phyloP scores from a whole-genome alignment of 2,888 invertebrate genomes.

The Lucinisca nassula region DNA sequence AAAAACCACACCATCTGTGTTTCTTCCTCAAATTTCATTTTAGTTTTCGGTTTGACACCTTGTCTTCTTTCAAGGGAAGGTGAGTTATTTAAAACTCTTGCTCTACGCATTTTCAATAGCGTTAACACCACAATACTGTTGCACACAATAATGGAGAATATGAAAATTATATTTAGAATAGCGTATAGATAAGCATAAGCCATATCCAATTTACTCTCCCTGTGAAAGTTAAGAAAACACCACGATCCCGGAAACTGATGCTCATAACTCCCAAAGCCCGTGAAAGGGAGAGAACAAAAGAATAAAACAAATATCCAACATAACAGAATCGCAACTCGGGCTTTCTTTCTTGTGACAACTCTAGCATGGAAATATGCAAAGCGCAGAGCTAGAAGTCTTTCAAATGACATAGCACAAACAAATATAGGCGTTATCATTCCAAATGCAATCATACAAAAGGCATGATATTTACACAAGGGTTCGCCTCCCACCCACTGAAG shows the following conservation, averaged over 20 bases:
- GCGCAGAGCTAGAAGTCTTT: slow-evolving; percentile 85
- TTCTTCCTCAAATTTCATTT: slow-evolving; percentile 82
- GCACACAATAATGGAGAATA: slow-evolving; percentile 75
- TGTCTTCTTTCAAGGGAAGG: slow-evolving; percentile 72
- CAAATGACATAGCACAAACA: slow-evolving; percentile 87
- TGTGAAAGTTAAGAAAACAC: slow-evolving; percentile 87
- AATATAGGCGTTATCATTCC: slow-evolving; percentile 86
- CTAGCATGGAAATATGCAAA: slow-evolving; percentile 85
- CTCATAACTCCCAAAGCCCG: slow-evolving; percentile 86
- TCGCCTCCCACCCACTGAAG: slow-evolving; percentile 85
- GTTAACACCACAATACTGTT: slow-evolving; percentile 80
- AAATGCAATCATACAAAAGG: slow-evolving; percentile 87
- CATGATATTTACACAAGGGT: slow-evolving; percentile 86
- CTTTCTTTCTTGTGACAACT: slow-evolving; percentile 79
- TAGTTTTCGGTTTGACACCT: slow-evolving; percentile 50
- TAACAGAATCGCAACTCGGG: slow-evolving; percentile 74
- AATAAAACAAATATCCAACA: slow-evolving; percentile 80
- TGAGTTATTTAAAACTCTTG: slow-evolving; percentile 70
- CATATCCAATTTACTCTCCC: slow-evolving; percentile 72
- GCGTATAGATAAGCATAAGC: slow-evolving; percentile 84
- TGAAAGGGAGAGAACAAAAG: slow-evolving; percentile 84
- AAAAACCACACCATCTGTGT: slow-evolving; percentile 87
- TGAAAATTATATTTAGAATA: slow-evolving; percentile 80
- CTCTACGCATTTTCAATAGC: slow-evolving; percentile 79
- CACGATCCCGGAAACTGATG: slow-evolving; percentile 87